Conservation (phyloP, 2,113 vertebrate genomes). For the Microcebus jonahi region DNA sequence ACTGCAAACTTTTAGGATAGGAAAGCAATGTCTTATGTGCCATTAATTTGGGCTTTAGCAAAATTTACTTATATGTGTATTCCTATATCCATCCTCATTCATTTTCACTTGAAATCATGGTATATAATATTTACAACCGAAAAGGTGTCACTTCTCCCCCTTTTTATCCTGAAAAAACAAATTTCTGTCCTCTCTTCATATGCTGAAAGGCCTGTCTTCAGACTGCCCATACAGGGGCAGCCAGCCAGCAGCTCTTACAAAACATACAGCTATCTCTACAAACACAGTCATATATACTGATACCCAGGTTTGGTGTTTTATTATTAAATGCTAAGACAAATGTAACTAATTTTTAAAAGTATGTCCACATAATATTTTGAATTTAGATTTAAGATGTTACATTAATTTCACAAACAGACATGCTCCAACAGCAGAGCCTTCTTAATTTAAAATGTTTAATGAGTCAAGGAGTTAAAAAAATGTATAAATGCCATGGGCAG, state of each 20-base stretch:
- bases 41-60: neutral
- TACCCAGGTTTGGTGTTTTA: neutral
- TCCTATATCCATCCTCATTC: neutral
- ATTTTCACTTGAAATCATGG: neutral
- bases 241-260: neutral
- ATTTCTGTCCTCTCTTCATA: neutral
- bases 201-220: neutral
- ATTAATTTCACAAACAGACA: neutral
- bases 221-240: neutral
- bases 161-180: neutral
- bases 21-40: neutral
- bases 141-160: neutral
- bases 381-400: neutral
- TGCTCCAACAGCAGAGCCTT: neutral
- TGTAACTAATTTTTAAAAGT: neutral
- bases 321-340: neutral
- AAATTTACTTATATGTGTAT: neutral
- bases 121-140: neutral
- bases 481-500: neutral
- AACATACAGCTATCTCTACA: neutral
- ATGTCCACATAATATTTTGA: neutral
- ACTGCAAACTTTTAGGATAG: neutral
- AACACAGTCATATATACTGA: accelerated
- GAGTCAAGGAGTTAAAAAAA: neutral
- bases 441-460: neutral